Conservation (phyloP, 2,888 invertebrate genomes). For the Odontothrips loti region DNA sequence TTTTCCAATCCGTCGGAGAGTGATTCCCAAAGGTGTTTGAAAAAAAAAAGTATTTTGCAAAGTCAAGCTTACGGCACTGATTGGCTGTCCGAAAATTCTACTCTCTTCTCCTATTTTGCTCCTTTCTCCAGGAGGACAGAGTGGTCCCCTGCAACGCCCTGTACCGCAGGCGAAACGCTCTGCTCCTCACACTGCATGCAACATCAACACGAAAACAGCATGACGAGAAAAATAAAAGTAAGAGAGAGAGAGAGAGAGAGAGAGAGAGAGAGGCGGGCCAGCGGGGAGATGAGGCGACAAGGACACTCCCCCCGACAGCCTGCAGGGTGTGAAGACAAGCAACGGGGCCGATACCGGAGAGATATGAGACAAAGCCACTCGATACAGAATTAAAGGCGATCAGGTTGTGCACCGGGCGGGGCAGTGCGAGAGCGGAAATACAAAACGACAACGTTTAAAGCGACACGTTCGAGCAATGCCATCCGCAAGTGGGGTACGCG, state of each 20-base stretch:
- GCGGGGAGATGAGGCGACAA: neutral
- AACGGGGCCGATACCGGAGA: slow-evolving; percentile 2
- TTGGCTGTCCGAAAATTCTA: too few relatives aligned
- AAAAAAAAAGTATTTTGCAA: too few relatives aligned
- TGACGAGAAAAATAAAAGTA: too few relatives aligned
- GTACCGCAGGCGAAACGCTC: neutral
- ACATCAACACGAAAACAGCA: too few relatives aligned
- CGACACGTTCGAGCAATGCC: neutral
- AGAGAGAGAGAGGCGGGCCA: neutral
- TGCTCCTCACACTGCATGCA: too few relatives aligned
- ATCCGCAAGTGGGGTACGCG: neutral
- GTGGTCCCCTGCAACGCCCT: neutral
- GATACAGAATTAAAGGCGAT: slow-evolving; percentile 6
- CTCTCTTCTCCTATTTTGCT: neutral
- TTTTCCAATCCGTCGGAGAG: too few relatives aligned
- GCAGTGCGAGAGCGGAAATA: neutral
- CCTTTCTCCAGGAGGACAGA: neutral
- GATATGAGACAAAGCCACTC: slow-evolving; percentile 24
- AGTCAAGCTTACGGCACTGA: too few relatives aligned
- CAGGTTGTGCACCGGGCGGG: neutral
- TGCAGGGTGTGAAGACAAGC: slow-evolving; percentile 3
- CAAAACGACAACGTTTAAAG: neutral
- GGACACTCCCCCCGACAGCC: neutral
- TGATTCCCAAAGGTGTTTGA: too few relatives aligned
- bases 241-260: too few relatives aligned